Evolutionary conservation across 2,888 invertebrate genomes (phyloP).

Genomic region (Heteropelma amictum): DNA sequence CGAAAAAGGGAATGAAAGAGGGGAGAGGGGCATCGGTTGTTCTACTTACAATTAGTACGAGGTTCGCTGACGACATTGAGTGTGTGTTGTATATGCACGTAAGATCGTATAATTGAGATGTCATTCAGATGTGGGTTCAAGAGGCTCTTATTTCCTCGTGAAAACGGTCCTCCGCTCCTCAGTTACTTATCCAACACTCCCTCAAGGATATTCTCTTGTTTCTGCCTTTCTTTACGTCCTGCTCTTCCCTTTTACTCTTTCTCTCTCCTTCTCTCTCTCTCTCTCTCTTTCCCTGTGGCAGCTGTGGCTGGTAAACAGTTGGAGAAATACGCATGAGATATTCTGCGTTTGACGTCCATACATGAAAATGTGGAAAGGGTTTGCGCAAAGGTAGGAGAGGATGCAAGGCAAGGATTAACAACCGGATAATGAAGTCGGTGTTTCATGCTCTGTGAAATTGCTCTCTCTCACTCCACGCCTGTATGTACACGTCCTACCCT

Average conservation of each 20-base stretch:
- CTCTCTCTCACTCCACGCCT: conserved; percentile 52
- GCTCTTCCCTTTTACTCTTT: conserved; percentile 23
- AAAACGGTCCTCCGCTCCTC: conserved; percentile 44
- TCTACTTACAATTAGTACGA: conserved; percentile 52
- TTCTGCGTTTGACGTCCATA: conserved; percentile 36
- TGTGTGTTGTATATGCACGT: conserved; percentile 20
- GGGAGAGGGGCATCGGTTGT: conserved; percentile 56
- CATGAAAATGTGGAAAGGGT: conserved; percentile 51
- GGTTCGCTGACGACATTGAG: conserved; percentile 42
- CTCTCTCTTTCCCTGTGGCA: not conserved
- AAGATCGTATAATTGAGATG: conserved; percentile 50
- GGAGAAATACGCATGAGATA: conserved; percentile 48
- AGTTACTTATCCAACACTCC: conserved; percentile 37
- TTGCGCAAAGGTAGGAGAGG: conserved; percentile 21
- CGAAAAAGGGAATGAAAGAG: conserved; percentile 15
- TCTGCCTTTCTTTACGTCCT: not conserved
- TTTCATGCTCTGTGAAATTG: conserved; percentile 76
- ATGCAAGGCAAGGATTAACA: conserved; percentile 73
- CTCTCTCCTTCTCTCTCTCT: conserved; percentile 6
- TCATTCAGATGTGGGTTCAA: conserved; percentile 43
- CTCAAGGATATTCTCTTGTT: conserved; percentile 37
- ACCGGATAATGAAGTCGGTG: conserved; percentile 78
- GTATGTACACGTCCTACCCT: conserved; percentile 57
- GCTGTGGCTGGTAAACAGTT: not conserved
- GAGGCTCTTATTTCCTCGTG: conserved; percentile 41